Conservation (phyloP, 2,888 invertebrate genomes). For the Anodontia alba region DNA sequence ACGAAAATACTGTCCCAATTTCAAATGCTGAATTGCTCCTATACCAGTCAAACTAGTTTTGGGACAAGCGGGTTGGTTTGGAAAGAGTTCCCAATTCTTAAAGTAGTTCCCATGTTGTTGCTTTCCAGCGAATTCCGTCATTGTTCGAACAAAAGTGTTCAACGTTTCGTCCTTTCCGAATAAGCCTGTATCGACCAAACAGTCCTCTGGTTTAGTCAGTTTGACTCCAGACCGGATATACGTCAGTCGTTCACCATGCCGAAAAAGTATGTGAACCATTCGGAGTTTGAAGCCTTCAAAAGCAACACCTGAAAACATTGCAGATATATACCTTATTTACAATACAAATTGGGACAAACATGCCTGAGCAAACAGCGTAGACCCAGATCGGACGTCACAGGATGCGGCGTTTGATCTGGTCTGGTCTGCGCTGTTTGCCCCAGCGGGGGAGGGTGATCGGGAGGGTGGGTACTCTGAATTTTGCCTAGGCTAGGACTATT, state of each 20-base stretch:
- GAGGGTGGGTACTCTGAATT: too few species aligned
- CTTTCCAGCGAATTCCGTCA: slow-evolving; percentile 82
- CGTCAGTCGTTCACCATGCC: slow-evolving; percentile 96
- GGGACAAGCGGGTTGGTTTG: slow-evolving; percentile 87
- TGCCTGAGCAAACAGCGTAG: too few species aligned
- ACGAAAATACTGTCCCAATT: slow-evolving; percentile 89
- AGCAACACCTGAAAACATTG: slow-evolving; percentile 61
- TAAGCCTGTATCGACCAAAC: not conserved
- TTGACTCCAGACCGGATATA: slow-evolving; percentile 93
- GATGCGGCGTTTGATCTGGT: too few species aligned
- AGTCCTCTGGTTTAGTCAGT: slow-evolving; percentile 7
- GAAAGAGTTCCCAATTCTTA: slow-evolving; percentile 74
- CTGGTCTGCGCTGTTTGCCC: too few species aligned
- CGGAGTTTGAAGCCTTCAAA: slow-evolving; percentile 65
- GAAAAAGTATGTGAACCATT: slow-evolving; percentile 86
- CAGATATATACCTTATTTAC: too few species aligned
- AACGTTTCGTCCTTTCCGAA: slow-evolving; percentile 30
- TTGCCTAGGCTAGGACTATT: too few species aligned
- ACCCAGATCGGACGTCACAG: too few species aligned
- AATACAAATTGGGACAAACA: too few species aligned
- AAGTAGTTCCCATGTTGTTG: slow-evolving; percentile 81
- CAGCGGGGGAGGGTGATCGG: too few species aligned
- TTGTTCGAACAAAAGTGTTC: slow-evolving; percentile 36
- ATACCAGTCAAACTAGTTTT: slow-evolving; percentile 93
- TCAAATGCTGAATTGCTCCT: slow-evolving; percentile 93